Evolutionary conservation across 2,888 invertebrate genomes (phyloP).

Genomic region (Meliscaeva auricollis): DNA sequence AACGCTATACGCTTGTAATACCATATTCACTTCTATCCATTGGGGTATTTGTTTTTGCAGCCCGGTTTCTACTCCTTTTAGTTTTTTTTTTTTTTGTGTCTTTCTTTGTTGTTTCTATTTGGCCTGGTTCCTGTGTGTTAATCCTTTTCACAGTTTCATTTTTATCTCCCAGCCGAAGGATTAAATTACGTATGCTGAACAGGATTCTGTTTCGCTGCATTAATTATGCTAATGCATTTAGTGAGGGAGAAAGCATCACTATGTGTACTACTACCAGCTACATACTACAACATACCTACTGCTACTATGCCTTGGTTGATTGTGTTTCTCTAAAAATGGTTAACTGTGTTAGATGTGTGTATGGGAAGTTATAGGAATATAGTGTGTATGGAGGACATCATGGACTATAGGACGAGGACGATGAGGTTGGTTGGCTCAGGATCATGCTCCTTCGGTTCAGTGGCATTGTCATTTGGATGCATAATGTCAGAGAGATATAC

Average conservation of each 20-base stretch:
- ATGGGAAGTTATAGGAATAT: too few relatives aligned
- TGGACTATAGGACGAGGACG: background rate
- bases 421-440: constrained; percentile 7
- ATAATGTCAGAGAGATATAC: constrained; percentile 63
- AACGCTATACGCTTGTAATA: constrained; percentile 13
- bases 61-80: constrained; percentile 22
- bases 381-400: background rate
- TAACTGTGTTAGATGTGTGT: constrained; percentile 28
- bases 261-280: background rate
- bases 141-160: constrained; percentile 73
- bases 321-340: constrained; percentile 52
- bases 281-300: background rate
- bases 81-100: constrained; percentile 1
- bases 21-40: constrained; percentile 16
- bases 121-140: constrained; percentile 70
- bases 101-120: constrained; percentile 51
- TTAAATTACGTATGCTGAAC: constrained; percentile 76
- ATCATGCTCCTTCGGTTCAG: constrained; percentile 31
- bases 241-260: constrained; percentile 30
- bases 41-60: constrained; percentile 16
- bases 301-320: background rate
- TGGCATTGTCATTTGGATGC: constrained; percentile 72
- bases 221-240: constrained; percentile 76
- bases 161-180: constrained; percentile 72
- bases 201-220: constrained; percentile 76